phyloP scores from a whole-genome alignment of 2,888 invertebrate species.

The Acanthopleura granulata region DNA sequence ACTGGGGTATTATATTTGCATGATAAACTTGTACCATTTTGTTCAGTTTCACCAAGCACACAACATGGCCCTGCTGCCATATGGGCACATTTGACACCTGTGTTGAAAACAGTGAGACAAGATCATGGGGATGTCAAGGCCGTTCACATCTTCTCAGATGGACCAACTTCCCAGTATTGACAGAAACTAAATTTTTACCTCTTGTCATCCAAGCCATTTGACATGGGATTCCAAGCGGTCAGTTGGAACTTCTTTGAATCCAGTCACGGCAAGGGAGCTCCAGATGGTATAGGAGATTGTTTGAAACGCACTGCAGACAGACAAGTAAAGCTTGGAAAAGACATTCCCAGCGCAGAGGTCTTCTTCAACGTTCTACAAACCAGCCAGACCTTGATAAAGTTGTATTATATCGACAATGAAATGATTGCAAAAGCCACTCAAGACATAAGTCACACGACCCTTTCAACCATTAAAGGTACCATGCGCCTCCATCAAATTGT shows the following conservation, averaged over 20 bases:
- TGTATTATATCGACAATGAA: not conserved
- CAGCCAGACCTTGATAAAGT: not conserved
- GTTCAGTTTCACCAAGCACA: constrained; percentile 57
- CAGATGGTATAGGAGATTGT: constrained; percentile 59
- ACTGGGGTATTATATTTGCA: not conserved
- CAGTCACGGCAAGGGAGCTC: constrained; percentile 63
- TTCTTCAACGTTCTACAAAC: not conserved
- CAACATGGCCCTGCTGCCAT: constrained; percentile 65
- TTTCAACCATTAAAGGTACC: not conserved
- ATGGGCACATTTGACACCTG: constrained; percentile 65
- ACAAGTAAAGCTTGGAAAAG: constrained; percentile 31
- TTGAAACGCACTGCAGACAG: constrained; percentile 50
- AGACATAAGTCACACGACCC: not conserved
- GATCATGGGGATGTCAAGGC: constrained; percentile 26
- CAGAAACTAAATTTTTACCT: constrained; percentile 67
- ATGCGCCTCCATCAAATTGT: not conserved
- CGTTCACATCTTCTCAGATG: constrained; percentile 40
- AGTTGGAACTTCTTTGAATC: constrained; percentile 63
- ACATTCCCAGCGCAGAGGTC: constrained; percentile 25
- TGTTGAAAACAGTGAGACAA: constrained; percentile 30
- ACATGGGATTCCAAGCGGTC: constrained; percentile 23
- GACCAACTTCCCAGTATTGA: constrained; percentile 63
- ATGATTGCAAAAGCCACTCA: not conserved
- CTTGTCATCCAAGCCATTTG: constrained; percentile 27
- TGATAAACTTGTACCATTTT: constrained; percentile 30